phyloP scores from a whole-genome alignment of 2,888 invertebrate genomes.

The Thyatira batis region DNA sequence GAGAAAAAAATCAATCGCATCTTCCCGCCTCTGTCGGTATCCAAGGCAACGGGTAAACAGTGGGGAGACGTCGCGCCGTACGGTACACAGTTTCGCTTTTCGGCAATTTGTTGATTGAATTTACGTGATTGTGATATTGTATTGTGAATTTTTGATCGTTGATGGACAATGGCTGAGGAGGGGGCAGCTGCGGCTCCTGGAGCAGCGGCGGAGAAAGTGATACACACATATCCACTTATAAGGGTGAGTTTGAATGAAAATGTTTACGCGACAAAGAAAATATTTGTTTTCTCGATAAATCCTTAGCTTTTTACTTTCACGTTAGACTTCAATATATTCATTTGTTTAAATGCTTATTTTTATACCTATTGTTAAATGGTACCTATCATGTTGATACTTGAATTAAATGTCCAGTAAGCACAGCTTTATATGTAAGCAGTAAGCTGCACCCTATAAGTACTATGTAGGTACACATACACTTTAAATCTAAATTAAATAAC shows the following conservation, averaged over 20 bases:
- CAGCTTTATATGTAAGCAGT: no score
- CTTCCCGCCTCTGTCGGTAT: slow-evolving; percentile 72
- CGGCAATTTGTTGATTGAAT: slow-evolving; percentile 17
- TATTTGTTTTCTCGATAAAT: background rate
- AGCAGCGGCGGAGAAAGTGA: slow-evolving; percentile 84
- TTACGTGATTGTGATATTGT: slow-evolving; percentile 21
- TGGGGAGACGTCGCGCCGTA: slow-evolving; percentile 58
- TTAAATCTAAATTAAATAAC: no score
- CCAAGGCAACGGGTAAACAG: slow-evolving; percentile 80
- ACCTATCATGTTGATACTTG: no score
- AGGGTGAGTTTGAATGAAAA: slow-evolving; percentile 81
- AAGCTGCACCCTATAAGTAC: no score
- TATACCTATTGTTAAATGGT: no score
- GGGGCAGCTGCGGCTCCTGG: slow-evolving; percentile 51
- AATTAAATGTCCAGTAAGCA: no score
- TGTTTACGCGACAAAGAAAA: background rate
- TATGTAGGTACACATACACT: no score
- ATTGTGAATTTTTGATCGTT: slow-evolving; percentile 24
- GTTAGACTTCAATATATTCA: no score
- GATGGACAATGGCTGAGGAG: slow-evolving; percentile 66
- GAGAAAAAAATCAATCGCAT: slow-evolving; percentile 80
- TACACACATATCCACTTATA: slow-evolving; percentile 92
- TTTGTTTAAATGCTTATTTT: no score
- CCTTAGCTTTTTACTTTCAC: background rate
- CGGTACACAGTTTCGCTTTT: slow-evolving; percentile 40